Conservation (phyloP, 92 coral and sea anemone species). For the Bergia sp. region DNA sequence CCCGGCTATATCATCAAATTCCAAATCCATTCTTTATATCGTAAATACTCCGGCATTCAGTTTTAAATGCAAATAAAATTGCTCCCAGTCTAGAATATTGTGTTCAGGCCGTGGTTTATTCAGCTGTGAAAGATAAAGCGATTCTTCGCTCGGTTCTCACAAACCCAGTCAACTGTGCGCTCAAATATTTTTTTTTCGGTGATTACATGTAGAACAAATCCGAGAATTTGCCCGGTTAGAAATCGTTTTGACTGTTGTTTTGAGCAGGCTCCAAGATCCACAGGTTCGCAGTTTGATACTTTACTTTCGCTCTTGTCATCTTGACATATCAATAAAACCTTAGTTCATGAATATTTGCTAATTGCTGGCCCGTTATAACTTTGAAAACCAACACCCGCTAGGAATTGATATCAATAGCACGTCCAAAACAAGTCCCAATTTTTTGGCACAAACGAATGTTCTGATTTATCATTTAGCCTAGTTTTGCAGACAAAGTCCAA, state of each 20-base stretch:
- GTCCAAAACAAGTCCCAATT: conserved; percentile 34
- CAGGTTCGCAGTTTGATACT: conserved; percentile 12
- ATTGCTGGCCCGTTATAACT: conserved; percentile 15
- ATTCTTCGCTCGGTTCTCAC: background rate
- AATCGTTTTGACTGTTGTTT: background rate
- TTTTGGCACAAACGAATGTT: conserved; percentile 44
- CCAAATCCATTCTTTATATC: background rate
- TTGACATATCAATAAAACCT: background rate
- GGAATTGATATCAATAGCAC: conserved; percentile 18
- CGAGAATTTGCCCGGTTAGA: background rate
- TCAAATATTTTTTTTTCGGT: background rate
- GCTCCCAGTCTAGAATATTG: background rate
- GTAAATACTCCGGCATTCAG: conserved; percentile 24
- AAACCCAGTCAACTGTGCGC: background rate
- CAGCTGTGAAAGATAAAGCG: conserved; percentile 15
- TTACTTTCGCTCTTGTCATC: background rate
- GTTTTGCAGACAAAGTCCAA: conserved; percentile 17
- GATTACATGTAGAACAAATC: background rate
- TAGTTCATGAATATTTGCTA: background rate
- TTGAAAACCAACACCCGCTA: conserved; percentile 39
- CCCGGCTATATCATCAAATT: background rate
- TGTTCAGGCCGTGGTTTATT: conserved; percentile 11
- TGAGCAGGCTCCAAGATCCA: background rate
- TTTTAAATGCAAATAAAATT: conserved; percentile 13
- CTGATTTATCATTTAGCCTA: conserved; percentile 36